These are phyloP conservation scores for Rotaria socialis DNA, from an alignment of 2,888 invertebrate species.

Conservation along the genomic window DNA sequence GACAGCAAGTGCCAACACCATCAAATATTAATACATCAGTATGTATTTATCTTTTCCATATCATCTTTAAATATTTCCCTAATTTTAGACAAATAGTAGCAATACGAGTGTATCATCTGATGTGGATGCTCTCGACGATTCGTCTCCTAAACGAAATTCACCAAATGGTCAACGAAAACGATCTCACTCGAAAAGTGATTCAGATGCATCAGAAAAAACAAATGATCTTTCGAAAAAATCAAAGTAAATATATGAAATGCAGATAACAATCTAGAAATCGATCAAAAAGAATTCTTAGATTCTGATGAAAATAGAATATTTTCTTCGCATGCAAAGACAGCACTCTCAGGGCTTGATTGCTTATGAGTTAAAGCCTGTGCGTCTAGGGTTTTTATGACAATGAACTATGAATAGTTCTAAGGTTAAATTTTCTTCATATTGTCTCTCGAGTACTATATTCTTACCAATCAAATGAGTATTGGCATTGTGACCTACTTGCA, in stretches of 20 bases:
- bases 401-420: too few relatives aligned
- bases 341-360: too few relatives aligned
- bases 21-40: neutral
- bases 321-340: too few relatives aligned
- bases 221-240: slow-evolving; percentile 13
- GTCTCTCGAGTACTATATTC: too few relatives aligned
- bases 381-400: too few relatives aligned
- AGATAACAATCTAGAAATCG: too few relatives aligned
- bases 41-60: neutral
- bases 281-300: too few relatives aligned
- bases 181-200: slow-evolving; percentile 18
- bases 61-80: neutral
- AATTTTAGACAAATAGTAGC: neutral
- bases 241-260: neutral
- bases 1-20: neutral
- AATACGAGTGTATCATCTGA: neutral
- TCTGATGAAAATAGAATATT: too few relatives aligned
- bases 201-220: neutral
- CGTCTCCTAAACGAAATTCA: neutral
- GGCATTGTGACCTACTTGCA: too few relatives aligned
- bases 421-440: too few relatives aligned
- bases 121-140: neutral
- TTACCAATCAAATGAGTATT: too few relatives aligned
- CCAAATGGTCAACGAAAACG: neutral
- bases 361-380: too few relatives aligned